Percentiles rank a stretch among this genome's conserved stretches.
Evolutionary conservation across 2,797 vertebrate species (phyloP).

Genomic region (Hozukius guyotensis): DNA sequence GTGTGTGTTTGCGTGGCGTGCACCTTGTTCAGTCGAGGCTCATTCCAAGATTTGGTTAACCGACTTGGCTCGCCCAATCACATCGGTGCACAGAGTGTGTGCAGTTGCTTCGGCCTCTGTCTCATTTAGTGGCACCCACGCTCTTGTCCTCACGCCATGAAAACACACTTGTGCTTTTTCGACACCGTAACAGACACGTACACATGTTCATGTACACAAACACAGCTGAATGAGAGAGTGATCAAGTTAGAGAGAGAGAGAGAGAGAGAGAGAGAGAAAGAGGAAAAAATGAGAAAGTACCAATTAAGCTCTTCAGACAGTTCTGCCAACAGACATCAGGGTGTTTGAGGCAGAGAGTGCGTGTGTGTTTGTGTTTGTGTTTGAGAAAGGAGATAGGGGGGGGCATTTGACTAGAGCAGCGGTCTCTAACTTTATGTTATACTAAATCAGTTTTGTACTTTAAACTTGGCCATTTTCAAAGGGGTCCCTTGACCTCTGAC

Average conservation of each 20-base stretch:
- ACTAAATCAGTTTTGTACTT: slow-evolving; percentile 19
- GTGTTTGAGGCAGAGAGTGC: slow-evolving; percentile 51
- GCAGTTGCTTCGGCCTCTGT: slow-evolving; percentile 68
- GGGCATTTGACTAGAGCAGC: slow-evolving; percentile 16
- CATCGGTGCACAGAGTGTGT: slow-evolving; percentile 62
- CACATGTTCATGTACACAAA: slow-evolving; percentile 1
- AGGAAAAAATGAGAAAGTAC: slow-evolving; percentile 66
- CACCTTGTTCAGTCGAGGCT: slow-evolving; percentile 30
- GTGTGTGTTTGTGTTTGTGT: slow-evolving; percentile 32
- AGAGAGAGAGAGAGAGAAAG: slow-evolving; percentile 33
- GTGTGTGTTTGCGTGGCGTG: slow-evolving; percentile 2
- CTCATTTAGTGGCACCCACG: slow-evolving; percentile 68
- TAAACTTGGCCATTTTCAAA: neutral
- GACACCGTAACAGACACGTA: slow-evolving; percentile 23
- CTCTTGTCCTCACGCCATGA: slow-evolving; percentile 57
- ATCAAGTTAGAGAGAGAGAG: slow-evolving; percentile 46
- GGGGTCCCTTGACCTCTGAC: too few species aligned
- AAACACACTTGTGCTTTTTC: slow-evolving; percentile 28
- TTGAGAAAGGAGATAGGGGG: neutral
- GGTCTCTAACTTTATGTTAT: slow-evolving; percentile 42
- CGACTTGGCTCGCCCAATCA: slow-evolving; percentile 62
- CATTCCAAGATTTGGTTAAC: slow-evolving; percentile 73
- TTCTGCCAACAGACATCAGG: slow-evolving; percentile 71
- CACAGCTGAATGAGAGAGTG: slow-evolving; percentile 50
- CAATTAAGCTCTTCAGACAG: slow-evolving; percentile 71